These are phyloP conservation scores for Lordiphosa clarofinis DNA, from an alignment of 1,140 invertebrate species.

Conservation along the genomic window DNA sequence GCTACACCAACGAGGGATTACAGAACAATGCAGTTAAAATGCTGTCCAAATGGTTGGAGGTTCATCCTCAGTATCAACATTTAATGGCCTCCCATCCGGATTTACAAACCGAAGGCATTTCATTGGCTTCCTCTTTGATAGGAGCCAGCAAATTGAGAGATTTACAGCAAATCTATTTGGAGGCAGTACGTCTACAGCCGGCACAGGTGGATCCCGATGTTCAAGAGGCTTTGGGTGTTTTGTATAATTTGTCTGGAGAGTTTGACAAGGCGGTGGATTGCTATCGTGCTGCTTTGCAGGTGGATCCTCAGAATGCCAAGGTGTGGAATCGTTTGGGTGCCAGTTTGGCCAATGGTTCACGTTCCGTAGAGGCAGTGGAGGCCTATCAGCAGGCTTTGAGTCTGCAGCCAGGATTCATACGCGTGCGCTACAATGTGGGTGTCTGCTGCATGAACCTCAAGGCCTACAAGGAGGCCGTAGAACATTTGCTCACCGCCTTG, in stretches of 20 bases:
- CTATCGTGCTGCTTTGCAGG: conserved; percentile 93
- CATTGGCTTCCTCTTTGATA: conserved; percentile 63
- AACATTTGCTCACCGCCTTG: conserved; percentile 97
- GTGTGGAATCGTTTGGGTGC: conserved; percentile 99
- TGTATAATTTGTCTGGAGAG: conserved; percentile 96
- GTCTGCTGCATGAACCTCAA: conserved; percentile 98
- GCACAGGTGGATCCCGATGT: conserved; percentile 93
- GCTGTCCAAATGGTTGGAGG: conserved; percentile 90
- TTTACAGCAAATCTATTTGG: conserved; percentile 90
- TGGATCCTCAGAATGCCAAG: conserved; percentile 90
- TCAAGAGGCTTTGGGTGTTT: conserved; percentile 95
- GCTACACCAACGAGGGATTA: conserved; percentile 97
- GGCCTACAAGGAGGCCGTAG: conserved; percentile 95
- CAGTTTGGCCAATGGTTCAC: conserved; percentile 96
- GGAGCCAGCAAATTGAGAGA: conserved; percentile 80
- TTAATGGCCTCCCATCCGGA: conserved; percentile 82
- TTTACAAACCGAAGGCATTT: conserved; percentile 23
- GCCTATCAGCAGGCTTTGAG: conserved; percentile 96
- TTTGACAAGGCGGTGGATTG: conserved; percentile 98
- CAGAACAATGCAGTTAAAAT: conserved; percentile 87
- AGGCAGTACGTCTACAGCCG: conserved; percentile 90
- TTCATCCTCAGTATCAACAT: conserved; percentile 91
- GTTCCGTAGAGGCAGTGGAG: conserved; percentile 96
- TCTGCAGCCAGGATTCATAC: conserved; percentile 96
- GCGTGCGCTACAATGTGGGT: conserved; percentile 98